phyloP scores from a whole-genome alignment of 2,888 invertebrate genomes.

The Caenorhabditis wallacei region DNA sequence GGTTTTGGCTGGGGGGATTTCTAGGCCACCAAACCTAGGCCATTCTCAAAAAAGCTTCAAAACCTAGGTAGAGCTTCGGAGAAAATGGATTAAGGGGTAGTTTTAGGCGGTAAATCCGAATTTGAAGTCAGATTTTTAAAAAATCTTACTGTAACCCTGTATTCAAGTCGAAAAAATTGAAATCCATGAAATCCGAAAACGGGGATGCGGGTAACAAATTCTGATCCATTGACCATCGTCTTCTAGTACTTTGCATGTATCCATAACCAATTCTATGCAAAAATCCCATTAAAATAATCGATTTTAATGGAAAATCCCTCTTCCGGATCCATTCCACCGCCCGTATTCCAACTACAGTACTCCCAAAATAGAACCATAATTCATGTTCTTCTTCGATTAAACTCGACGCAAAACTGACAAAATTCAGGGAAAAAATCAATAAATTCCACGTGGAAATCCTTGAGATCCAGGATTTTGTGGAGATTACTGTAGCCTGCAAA shows the following conservation, averaged over 20 bases:
- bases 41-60: too few relatives aligned
- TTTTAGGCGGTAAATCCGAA: too few relatives aligned
- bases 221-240: slow-evolving; percentile 75
- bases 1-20: too few relatives aligned
- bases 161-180: slow-evolving; percentile 29
- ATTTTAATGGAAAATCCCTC: not conserved
- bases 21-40: too few relatives aligned
- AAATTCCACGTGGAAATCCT: not conserved
- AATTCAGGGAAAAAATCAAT: slow-evolving; percentile 31
- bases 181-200: slow-evolving; percentile 35
- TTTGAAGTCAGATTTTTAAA: not conserved
- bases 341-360: slow-evolving; percentile 24
- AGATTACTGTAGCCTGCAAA: slow-evolving; percentile 41
- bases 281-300: slow-evolving; percentile 13
- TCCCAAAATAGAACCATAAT: slow-evolving; percentile 73
- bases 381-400: slow-evolving; percentile 81
- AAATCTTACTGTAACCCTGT: slow-evolving; percentile 14
- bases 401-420: slow-evolving; percentile 73
- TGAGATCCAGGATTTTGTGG: not conserved
- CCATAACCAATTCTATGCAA: slow-evolving; percentile 70
- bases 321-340: not conserved
- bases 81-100: too few relatives aligned
- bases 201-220: slow-evolving; percentile 38
- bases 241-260: slow-evolving; percentile 62
- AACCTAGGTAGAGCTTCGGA: too few relatives aligned